Conservation (phyloP, 2,113 vertebrate species). For the Grantiella picta region DNA sequence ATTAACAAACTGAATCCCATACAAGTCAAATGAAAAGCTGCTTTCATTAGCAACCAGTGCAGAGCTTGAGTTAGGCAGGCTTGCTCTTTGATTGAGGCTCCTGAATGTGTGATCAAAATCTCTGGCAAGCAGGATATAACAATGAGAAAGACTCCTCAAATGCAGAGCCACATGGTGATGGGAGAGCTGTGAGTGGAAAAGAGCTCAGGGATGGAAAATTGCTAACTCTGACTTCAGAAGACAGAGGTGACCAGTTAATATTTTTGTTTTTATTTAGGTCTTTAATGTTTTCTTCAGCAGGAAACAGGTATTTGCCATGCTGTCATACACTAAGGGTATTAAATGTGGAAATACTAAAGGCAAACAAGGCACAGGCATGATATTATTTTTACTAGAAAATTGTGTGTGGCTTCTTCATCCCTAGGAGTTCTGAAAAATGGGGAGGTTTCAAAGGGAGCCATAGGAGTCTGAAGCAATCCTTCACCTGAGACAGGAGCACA, state of each 20-base stretch:
- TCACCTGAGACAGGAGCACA: neutral
- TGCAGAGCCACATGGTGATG: neutral
- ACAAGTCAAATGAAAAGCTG: neutral
- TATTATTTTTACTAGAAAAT: neutral
- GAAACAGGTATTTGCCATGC: neutral
- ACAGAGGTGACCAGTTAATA: neutral
- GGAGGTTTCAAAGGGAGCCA: neutral
- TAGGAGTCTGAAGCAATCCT: neutral
- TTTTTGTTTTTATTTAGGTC: neutral
- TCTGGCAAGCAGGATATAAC: neutral
- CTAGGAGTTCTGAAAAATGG: neutral
- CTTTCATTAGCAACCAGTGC: neutral
- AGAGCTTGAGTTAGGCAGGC: neutral
- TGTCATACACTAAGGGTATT: rapidly evolving
- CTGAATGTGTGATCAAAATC: neutral
- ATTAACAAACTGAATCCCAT: neutral
- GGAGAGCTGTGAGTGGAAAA: neutral
- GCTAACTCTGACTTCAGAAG: neutral
- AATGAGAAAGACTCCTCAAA: neutral
- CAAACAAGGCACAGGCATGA: rapidly evolving
- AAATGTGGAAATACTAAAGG: neutral
- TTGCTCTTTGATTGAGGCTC: neutral
- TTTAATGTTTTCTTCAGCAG: neutral
- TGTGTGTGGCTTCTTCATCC: neutral
- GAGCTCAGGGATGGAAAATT: neutral